phyloP scores from a whole-genome alignment of 1,140 invertebrate species.

The Drosophila bocki region DNA sequence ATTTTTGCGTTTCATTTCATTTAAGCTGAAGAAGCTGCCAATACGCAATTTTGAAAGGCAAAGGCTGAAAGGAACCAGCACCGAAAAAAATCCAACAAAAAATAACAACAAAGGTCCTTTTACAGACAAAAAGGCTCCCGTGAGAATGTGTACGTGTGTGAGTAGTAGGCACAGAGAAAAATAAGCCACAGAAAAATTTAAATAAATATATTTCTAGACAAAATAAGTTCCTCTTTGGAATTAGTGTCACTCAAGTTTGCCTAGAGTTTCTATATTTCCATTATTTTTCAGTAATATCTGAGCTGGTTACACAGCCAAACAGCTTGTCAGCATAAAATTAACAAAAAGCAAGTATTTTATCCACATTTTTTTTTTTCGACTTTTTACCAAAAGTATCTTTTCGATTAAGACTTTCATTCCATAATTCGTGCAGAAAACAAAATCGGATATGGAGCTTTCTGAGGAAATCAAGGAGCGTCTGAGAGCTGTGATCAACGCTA shows the following conservation, averaged over 20 bases:
- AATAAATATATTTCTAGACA: no score
- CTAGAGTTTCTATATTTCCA: neutral
- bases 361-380: neutral
- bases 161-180: neutral
- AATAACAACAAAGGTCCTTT: slow-evolving; percentile 32
- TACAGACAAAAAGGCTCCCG: slow-evolving; percentile 16
- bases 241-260: neutral
- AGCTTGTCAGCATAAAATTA: neutral
- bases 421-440: neutral
- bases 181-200: neutral
- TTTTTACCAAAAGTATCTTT: neutral
- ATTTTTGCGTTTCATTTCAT: slow-evolving; percentile 70
- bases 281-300: neutral
- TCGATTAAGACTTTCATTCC: neutral
- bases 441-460: slow-evolving; percentile 1
- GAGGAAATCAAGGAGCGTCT: neutral
- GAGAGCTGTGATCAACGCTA: neutral
- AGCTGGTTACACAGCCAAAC: neutral
- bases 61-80: slow-evolving; percentile 18
- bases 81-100: slow-evolving; percentile 14
- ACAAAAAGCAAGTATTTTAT: neutral
- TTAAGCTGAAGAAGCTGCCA: slow-evolving; percentile 46
- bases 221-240: no score
- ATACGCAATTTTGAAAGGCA: slow-evolving; percentile 37
- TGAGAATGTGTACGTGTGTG: slow-evolving; percentile 4